These are phyloP conservation scores for Agrypnia vestita DNA, from an alignment of 1,140 invertebrate genomes.

Conservation along the genomic window DNA sequence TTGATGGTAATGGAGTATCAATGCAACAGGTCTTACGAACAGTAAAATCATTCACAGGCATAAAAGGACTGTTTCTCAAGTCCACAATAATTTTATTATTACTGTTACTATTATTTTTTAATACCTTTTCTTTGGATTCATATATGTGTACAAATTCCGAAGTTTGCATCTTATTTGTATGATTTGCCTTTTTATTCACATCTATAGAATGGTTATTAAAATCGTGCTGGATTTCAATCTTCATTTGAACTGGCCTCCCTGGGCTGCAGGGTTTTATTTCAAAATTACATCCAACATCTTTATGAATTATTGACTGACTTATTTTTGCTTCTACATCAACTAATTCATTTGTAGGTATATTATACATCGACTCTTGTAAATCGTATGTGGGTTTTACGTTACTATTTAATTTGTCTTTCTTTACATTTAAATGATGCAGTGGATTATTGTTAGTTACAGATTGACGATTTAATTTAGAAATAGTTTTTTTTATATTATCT, in stretches of 20 bases:
- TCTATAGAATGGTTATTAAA: conserved; percentile 11
- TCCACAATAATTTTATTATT: neutral
- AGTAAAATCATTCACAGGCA: neutral
- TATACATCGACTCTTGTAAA: conserved; percentile 52
- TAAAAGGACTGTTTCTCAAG: neutral
- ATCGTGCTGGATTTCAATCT: conserved; percentile 13
- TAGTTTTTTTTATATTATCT: conserved; percentile 32
- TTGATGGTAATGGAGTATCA: neutral
- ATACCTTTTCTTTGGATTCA: neutral
- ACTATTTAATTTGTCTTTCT: neutral
- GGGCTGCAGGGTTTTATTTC: conserved; percentile 73
- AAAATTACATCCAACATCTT: conserved; percentile 73
- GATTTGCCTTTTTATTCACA: neutral
- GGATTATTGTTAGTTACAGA: neutral
- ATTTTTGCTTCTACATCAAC: conserved; percentile 73
- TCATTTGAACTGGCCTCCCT: conserved; percentile 51
- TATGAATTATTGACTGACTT: conserved; percentile 72
- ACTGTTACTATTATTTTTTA: neutral
- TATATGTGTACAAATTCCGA: neutral
- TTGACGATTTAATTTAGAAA: conserved; percentile 43
- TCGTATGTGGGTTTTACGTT: conserved; percentile 46
- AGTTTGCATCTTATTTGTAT: neutral
- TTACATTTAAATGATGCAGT: neutral
- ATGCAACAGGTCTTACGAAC: neutral
- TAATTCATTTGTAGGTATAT: conserved; percentile 41